These are phyloP conservation scores for Sinocyclocheilus grahami DNA, from an alignment of 2,113 vertebrate genomes.

Conservation along the genomic window DNA sequence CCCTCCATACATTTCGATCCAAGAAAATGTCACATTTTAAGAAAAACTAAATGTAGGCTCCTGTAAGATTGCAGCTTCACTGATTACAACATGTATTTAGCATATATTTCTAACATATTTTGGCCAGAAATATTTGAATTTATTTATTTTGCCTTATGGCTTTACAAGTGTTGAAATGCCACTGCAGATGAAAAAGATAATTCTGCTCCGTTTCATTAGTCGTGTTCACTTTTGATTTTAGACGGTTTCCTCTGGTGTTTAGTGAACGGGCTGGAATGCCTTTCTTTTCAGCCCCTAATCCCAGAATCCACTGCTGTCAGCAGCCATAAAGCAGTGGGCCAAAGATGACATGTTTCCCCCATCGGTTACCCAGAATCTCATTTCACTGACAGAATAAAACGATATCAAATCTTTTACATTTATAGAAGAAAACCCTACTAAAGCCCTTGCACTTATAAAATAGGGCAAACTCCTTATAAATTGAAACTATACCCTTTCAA, in stretches of 20 bases:
- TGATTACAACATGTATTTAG: too few relatives aligned
- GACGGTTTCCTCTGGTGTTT: not conserved
- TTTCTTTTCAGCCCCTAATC: constrained; percentile 73
- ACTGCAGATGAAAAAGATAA: not conserved
- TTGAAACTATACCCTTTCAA: not conserved
- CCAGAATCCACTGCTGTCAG: constrained; percentile 70
- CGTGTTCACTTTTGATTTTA: not conserved
- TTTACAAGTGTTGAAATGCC: not conserved
- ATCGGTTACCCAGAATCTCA: constrained; percentile 3
- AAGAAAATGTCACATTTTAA: too few relatives aligned
- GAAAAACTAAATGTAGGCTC: too few relatives aligned
- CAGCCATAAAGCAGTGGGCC: constrained; percentile 71
- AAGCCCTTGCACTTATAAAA: not conserved
- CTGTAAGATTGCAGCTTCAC: too few relatives aligned
- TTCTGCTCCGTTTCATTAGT: not conserved
- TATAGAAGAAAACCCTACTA: not conserved
- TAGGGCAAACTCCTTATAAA: not conserved
- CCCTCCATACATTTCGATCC: too few relatives aligned
- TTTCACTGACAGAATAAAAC: not conserved
- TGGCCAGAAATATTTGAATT: not conserved
- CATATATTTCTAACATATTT: too few relatives aligned
- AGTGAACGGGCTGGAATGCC: constrained; percentile 65
- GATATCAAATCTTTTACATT: not conserved
- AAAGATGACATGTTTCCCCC: constrained; percentile 61
- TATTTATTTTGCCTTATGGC: not conserved